Evolutionary conservation across 2,113 vertebrate genomes (phyloP).

Genomic region (Struthidea cinerea): DNA sequence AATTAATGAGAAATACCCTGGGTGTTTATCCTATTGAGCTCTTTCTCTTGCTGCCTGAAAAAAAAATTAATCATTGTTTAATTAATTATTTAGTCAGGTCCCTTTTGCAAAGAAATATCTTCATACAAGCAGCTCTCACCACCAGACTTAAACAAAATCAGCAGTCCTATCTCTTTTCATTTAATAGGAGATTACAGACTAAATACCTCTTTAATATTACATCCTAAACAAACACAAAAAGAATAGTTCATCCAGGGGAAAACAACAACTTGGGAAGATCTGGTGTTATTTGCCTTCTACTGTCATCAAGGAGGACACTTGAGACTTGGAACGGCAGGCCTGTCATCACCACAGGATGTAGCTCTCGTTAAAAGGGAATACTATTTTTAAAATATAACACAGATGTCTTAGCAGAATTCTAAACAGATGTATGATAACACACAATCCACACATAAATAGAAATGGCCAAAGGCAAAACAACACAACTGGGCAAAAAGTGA

Average conservation of each 20-base stretch:
- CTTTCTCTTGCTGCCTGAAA: neutral
- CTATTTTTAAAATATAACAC: neutral
- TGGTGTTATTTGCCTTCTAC: neutral
- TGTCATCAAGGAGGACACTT: neutral
- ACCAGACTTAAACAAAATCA: conserved; percentile 3
- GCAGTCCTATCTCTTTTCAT: neutral
- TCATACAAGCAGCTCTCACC: neutral
- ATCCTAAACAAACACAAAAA: neutral
- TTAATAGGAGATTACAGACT: conserved; percentile 33
- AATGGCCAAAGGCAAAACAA: conserved; percentile 6
- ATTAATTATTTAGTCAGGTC: conserved; percentile 38
- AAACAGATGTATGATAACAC: neutral
- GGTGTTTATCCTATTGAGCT: conserved; percentile 19
- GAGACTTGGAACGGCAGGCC: neutral
- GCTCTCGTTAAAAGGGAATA: conserved; percentile 37
- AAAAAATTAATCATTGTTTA: conserved; percentile 12
- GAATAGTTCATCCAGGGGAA: neutral
- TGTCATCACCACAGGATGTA: neutral
- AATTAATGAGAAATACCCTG: conserved; percentile 33
- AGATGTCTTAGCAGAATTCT: neutral
- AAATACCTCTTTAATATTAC: conserved; percentile 35
- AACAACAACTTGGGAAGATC: neutral
- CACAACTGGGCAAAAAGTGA: neutral
- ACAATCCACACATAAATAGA: neutral
- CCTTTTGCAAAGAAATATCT: conserved; percentile 3